Evolutionary conservation across 2,888 invertebrate genomes (phyloP).

Genomic region (Cataglyphis altisquamis): DNA sequence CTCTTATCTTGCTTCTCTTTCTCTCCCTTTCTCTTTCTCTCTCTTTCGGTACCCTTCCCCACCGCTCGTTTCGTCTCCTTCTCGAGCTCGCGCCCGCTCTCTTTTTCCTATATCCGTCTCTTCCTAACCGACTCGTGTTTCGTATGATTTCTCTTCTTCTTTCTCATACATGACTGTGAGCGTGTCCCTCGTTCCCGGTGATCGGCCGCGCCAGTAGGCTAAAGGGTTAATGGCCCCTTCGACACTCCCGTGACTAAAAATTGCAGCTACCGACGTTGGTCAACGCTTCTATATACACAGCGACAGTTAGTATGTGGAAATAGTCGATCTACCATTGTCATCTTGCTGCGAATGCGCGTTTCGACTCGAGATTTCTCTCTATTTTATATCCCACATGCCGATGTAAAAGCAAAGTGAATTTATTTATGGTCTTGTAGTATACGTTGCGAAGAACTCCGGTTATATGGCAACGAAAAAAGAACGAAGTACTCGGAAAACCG

Average conservation of each 20-base stretch:
- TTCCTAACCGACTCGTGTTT: slow-evolving; percentile 47
- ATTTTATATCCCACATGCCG: slow-evolving; percentile 41
- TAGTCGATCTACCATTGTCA: not conserved
- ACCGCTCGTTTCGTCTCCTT: slow-evolving; percentile 41
- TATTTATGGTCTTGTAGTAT: slow-evolving; percentile 56
- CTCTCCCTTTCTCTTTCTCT: not conserved
- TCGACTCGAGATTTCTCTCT: slow-evolving; percentile 48
- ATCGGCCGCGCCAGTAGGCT: slow-evolving; percentile 68
- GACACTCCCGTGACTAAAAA: slow-evolving; percentile 64
- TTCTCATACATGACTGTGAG: slow-evolving; percentile 24
- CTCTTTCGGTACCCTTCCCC: not conserved
- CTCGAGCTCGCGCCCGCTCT: slow-evolving; percentile 40
- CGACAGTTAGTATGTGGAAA: not conserved
- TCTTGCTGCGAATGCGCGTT: slow-evolving; percentile 5
- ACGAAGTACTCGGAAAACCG: slow-evolving; percentile 17
- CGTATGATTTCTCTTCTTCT: slow-evolving; percentile 42
- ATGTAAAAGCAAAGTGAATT: slow-evolving; percentile 42
- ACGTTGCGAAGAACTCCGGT: slow-evolving; percentile 41
- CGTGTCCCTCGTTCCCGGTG: slow-evolving; percentile 29
- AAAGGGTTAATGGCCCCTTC: slow-evolving; percentile 74
- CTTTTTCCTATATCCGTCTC: slow-evolving; percentile 49
- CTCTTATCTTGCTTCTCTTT: slow-evolving; percentile 37
- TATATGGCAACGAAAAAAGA: slow-evolving; percentile 27
- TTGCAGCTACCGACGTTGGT: slow-evolving; percentile 58
- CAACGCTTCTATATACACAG: slow-evolving; percentile 36